These are phyloP conservation scores for Hirtodrosophila cameraria DNA, from an alignment of 2,888 invertebrate species.

Conservation along the genomic window DNA sequence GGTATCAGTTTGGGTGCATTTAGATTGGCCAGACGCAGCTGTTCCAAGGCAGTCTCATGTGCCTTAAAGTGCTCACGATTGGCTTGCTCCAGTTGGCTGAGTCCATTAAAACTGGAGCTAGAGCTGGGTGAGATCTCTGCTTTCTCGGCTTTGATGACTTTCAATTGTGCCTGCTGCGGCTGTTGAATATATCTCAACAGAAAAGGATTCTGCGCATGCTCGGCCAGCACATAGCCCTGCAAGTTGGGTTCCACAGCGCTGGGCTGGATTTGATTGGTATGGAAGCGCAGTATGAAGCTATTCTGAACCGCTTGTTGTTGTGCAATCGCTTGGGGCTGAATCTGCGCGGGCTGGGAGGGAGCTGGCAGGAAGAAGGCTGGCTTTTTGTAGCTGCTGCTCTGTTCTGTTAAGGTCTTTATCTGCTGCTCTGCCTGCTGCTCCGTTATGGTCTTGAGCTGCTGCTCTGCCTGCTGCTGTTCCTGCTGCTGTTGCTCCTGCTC, in stretches of 20 bases:
- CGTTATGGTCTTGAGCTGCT: background rate
- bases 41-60: conserved; percentile 81
- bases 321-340: conserved; percentile 34
- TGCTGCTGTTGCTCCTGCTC: conserved; percentile 34
- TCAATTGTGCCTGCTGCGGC: conserved; percentile 13
- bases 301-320: conserved; percentile 67
- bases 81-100: conserved; percentile 73
- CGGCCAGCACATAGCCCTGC: conserved; percentile 23
- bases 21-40: conserved; percentile 76
- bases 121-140: background rate
- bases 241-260: background rate
- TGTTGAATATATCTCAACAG: conserved; percentile 50
- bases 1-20: conserved; percentile 51
- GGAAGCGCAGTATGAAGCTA: conserved; percentile 69
- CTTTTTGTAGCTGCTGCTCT: conserved; percentile 12
- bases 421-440: conserved; percentile 15
- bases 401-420: conserved; percentile 5
- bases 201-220: conserved; percentile 61
- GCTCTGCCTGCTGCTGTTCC: background rate
- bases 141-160: background rate
- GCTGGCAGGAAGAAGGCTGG: conserved; percentile 13
- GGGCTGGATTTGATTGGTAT: conserved; percentile 47
- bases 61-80: conserved; percentile 81
- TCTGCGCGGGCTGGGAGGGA: background rate
- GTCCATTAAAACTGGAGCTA: background rate